Conservation (phyloP, 2,888 invertebrate genomes). For the Rapana venosa region DNA sequence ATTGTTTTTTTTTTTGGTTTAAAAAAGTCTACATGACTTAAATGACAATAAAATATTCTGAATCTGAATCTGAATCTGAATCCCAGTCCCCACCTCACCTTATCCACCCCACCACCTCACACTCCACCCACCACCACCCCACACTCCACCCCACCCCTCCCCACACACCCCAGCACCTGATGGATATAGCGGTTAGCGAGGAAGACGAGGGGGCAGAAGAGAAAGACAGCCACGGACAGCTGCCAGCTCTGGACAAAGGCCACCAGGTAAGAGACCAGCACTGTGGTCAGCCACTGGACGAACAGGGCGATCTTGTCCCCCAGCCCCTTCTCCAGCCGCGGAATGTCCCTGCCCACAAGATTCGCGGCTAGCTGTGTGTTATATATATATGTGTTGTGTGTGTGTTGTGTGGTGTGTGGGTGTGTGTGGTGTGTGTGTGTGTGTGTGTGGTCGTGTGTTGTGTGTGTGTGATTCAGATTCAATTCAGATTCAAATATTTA, state of each 20-base stretch:
- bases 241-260: constrained; percentile 80
- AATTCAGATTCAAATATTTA: neutral
- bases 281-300: constrained; percentile 78
- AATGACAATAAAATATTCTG: no score
- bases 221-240: constrained; percentile 80
- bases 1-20: no score
- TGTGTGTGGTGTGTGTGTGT: neutral
- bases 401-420: neutral
- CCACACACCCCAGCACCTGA: no score
- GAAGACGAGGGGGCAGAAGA: constrained; percentile 78
- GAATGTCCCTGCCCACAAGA: constrained; percentile 79
- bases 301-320: constrained; percentile 80
- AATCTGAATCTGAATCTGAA: no score
- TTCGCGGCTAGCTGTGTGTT: neutral
- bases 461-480: neutral
- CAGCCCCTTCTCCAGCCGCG: constrained; percentile 80
- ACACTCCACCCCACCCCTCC: no score
- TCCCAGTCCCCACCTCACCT: no score
- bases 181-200: constrained; percentile 44
- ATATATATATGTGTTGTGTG: neutral
- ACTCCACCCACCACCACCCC: no score
- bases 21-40: no score
- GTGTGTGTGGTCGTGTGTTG: neutral
- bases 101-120: no score
- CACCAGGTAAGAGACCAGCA: constrained; percentile 79